These are phyloP conservation scores for Teleiodes luculella DNA, from an alignment of 2,888 invertebrate species.

Conservation along the genomic window DNA sequence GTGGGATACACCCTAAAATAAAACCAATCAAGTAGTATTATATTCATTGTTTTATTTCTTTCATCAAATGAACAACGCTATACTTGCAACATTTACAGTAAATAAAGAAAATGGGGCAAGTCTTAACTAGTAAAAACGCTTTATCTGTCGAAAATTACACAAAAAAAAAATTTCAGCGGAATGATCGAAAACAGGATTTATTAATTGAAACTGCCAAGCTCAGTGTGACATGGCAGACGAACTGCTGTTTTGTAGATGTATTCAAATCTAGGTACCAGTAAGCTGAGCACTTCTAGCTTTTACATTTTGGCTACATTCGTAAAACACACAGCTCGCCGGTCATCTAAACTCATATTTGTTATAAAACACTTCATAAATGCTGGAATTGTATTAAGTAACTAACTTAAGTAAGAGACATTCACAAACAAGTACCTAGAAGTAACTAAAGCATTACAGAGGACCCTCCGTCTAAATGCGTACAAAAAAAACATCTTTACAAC, in stretches of 20 bases:
- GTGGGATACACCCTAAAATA: constrained; percentile 20
- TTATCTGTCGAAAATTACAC: not conserved
- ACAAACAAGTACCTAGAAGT: not conserved
- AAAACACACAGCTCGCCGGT: not conserved
- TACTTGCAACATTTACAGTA: constrained; percentile 48
- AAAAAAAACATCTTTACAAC: too few species aligned
- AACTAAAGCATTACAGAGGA: not conserved
- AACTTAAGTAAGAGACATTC: not conserved
- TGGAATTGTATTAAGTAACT: constrained; percentile 6
- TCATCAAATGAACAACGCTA: constrained; percentile 36
- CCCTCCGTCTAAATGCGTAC: not conserved
- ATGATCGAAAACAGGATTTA: constrained; percentile 1
- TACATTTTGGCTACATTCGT: too few species aligned
- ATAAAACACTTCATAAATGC: constrained; percentile 12
- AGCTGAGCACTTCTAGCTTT: too few species aligned
- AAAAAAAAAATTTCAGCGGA: not conserved
- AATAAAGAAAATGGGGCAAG: constrained; percentile 52
- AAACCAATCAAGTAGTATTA: constrained; percentile 20
- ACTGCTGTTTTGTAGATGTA: too few species aligned
- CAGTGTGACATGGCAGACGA: too few species aligned
- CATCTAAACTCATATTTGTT: constrained; percentile 3
- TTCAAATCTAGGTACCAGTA: too few species aligned
- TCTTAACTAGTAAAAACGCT: constrained; percentile 26
- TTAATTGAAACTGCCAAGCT: constrained; percentile 18
- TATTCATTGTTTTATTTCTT: constrained; percentile 46